A percentile compares a stretch with the other conserved stretches of the same genome.
Conservation (phyloP, 2,113 vertebrate species). For the Gallinago media region DNA sequence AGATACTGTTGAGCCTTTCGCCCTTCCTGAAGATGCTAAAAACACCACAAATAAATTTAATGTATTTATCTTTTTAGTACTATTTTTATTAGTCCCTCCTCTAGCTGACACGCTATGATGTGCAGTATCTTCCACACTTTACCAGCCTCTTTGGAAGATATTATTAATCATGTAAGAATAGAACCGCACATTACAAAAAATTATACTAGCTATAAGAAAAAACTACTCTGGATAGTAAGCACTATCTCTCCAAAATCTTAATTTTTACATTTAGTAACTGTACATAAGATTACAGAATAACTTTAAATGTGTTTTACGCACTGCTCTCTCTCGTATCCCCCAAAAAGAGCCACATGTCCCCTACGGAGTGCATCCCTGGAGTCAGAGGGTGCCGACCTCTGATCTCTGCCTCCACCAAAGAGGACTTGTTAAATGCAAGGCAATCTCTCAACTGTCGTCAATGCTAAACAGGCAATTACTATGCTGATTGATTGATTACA, state of each 20-base stretch:
- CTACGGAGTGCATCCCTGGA: neutral
- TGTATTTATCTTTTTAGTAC: neutral
- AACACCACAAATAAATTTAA: conserved; percentile 14
- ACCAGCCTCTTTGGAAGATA: neutral
- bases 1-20: conserved; percentile 96
- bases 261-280: neutral
- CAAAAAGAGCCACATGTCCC: neutral
- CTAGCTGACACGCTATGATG: neutral
- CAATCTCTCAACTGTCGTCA: conserved; percentile 19
- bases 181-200: neutral
- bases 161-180: neutral
- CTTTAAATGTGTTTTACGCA: neutral
- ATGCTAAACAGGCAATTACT: conserved; percentile 57
- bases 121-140: neutral
- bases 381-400: neutral
- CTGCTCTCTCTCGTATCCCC: rapidly evolving
- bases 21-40: conserved; percentile 96
- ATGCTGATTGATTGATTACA: conserved; percentile 64
- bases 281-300: neutral
- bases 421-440: neutral
- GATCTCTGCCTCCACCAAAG: neutral
- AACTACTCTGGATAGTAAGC: neutral
- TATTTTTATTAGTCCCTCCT: neutral
- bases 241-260: neutral
- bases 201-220: neutral